A percentile compares a stretch with the other conserved stretches of the same genome.
Conservation (phyloP, 2,888 invertebrate genomes). For the Hirtodrosophila cameraria region DNA sequence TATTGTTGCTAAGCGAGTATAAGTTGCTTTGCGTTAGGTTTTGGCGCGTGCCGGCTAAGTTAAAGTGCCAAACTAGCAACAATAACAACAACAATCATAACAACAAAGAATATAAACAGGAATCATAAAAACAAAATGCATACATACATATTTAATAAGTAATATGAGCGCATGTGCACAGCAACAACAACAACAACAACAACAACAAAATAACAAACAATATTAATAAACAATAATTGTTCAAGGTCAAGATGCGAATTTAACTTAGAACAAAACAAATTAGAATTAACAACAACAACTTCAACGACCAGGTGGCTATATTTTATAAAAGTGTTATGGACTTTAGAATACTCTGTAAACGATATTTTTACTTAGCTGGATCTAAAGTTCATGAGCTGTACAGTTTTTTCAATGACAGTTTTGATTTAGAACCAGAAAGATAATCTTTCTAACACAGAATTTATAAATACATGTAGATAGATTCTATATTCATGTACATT, state of each 20-base stretch:
- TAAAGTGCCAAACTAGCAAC: constrained; percentile 35
- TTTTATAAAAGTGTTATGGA: neutral
- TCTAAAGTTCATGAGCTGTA: too few relatives aligned
- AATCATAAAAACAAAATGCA: constrained; percentile 15
- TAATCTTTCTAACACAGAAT: neutral
- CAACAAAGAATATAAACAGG: constrained; percentile 10
- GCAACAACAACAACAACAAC: constrained; percentile 18
- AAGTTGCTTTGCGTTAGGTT: constrained; percentile 28
- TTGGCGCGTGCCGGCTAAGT: constrained; percentile 41
- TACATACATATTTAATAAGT: constrained; percentile 1
- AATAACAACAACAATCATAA: constrained; percentile 11
- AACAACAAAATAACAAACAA: constrained; percentile 34
- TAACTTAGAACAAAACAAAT: constrained; percentile 66
- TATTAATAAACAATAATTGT: constrained; percentile 73
- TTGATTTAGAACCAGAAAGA: too few relatives aligned
- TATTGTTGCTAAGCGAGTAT: constrained; percentile 43
- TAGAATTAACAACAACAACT: constrained; percentile 40
- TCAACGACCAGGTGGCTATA: constrained; percentile 14
- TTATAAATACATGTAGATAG: neutral
- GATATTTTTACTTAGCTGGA: too few relatives aligned
- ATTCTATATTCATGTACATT: too few relatives aligned
- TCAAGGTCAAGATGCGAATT: constrained; percentile 67
- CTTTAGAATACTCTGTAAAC: constrained; percentile 8
- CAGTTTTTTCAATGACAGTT: too few relatives aligned
- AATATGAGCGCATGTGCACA: constrained; percentile 1